Conservation (phyloP, 2,113 vertebrate genomes). For the Setophaga coronata region DNA sequence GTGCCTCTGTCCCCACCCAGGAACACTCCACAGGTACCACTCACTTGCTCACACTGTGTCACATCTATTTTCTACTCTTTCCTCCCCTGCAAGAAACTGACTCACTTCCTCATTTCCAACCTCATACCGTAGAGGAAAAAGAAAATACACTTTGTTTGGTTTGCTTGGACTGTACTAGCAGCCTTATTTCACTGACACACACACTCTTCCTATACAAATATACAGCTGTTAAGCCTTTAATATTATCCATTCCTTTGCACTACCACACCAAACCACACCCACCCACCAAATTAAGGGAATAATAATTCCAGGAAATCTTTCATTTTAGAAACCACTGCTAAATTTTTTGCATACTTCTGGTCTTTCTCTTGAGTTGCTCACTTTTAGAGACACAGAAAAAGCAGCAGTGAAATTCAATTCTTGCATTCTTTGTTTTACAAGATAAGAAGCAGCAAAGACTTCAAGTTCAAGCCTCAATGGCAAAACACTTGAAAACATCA, state of each 20-base stretch:
- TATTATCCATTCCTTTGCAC: background rate
- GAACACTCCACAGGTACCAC: background rate
- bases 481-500: background rate
- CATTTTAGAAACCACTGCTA: constrained; percentile 5
- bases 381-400: background rate
- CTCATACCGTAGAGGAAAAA: background rate
- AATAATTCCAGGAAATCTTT: constrained; percentile 46
- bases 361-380: background rate
- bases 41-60: background rate
- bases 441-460: background rate
- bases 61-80: constrained; percentile 38
- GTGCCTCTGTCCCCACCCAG: background rate
- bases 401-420: background rate
- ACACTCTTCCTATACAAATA: background rate
- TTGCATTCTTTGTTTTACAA: background rate
- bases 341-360: constrained; percentile 25
- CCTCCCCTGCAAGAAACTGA: constrained; percentile 41
- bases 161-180: background rate
- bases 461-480: background rate
- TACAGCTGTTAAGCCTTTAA: background rate
- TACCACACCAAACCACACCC: constrained; percentile 16
- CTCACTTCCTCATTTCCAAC: constrained; percentile 48
- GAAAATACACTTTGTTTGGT: background rate
- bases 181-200: background rate
- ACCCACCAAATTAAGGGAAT: background rate